phyloP scores from a whole-genome alignment of 2,888 invertebrate species.

The Drosophila nigritarsus region DNA sequence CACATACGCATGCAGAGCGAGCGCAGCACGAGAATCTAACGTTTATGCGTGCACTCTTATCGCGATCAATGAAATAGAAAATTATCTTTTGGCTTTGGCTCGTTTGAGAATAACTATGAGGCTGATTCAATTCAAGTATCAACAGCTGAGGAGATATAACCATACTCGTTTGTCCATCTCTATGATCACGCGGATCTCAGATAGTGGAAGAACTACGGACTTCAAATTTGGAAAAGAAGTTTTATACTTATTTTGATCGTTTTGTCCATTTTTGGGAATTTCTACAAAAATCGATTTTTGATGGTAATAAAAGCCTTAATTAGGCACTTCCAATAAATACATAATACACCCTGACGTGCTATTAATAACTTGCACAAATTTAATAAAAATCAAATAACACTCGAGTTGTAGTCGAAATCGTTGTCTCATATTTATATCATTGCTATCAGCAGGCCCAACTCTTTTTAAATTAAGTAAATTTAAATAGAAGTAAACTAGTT shows the following conservation, averaged over 20 bases:
- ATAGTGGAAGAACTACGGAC: no score
- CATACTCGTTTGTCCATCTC: no score
- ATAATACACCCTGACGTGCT: not conserved
- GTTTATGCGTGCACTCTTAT: slow-evolving; percentile 16
- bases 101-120: no score
- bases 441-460: not conserved
- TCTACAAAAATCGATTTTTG: no score
- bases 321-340: no score
- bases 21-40: not conserved
- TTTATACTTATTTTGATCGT: no score
- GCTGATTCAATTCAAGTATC: not conserved
- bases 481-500: not conserved
- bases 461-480: not conserved
- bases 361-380: not conserved
- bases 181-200: no score
- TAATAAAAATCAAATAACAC: not conserved
- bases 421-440: no score
- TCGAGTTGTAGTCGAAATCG: not conserved
- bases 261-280: no score
- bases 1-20: slow-evolving; percentile 53
- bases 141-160: no score
- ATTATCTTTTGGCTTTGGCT: not conserved
- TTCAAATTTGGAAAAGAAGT: no score
- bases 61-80: not conserved
- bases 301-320: no score